These are phyloP conservation scores for Platalea minor DNA, from an alignment of 2,797 vertebrate species.

Conservation along the genomic window DNA sequence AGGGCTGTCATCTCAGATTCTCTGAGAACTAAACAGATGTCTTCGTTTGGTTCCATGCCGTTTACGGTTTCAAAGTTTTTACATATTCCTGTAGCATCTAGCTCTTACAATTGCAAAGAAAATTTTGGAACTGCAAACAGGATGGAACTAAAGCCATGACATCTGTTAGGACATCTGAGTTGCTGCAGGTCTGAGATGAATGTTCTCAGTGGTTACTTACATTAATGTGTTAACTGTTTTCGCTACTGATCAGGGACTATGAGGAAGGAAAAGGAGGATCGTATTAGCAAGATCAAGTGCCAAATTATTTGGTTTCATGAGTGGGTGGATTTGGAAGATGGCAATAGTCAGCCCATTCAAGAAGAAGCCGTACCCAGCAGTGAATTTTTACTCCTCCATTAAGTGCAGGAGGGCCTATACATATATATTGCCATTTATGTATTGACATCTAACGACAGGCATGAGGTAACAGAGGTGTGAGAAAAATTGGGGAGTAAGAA, in stretches of 20 bases:
- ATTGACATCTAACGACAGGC: background rate
- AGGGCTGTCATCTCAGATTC: constrained; percentile 41
- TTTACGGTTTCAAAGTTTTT: constrained; percentile 38
- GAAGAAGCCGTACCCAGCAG: background rate
- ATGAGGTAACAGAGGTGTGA: background rate
- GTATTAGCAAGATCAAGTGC: background rate
- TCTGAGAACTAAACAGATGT: constrained; percentile 45
- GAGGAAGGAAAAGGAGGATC: background rate
- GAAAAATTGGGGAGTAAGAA: background rate
- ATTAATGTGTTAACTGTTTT: background rate
- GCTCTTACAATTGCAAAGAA: background rate
- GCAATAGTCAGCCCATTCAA: background rate
- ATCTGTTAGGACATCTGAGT: constrained; percentile 27
- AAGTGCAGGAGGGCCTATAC: background rate
- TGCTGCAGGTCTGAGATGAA: background rate
- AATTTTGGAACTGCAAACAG: background rate
- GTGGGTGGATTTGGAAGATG: background rate
- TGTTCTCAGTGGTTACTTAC: background rate
- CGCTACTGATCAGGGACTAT: background rate
- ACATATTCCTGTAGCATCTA: constrained; percentile 11
- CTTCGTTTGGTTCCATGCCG: constrained; percentile 11
- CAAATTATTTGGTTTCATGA: background rate
- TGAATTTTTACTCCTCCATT: background rate
- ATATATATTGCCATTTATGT: background rate
- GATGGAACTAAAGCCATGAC: background rate